Conservation (phyloP, 2,797 vertebrate genomes). For the Vireo griseus region DNA sequence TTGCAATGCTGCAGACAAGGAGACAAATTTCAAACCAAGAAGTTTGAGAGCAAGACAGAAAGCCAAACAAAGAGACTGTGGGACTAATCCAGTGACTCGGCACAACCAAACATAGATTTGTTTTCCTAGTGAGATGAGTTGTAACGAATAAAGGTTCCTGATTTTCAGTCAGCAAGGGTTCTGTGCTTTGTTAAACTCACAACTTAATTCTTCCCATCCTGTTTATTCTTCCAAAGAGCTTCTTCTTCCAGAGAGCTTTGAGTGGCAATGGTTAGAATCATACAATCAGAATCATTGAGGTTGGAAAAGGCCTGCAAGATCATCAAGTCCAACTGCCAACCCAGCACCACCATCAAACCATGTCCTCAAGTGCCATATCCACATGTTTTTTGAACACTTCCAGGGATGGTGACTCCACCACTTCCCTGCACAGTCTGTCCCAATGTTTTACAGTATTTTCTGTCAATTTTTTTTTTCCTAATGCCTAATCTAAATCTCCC, state of each 20-base stretch:
- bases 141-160: conserved; percentile 38
- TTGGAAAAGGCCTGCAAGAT: neutral
- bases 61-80: neutral
- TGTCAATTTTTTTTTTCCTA: neutral
- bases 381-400: neutral
- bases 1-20: neutral
- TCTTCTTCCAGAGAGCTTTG: neutral
- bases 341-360: neutral
- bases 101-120: neutral
- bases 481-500: neutral
- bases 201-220: neutral
- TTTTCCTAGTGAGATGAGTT: conserved; percentile 23
- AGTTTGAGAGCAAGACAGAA: neutral
- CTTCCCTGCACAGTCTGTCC: neutral
- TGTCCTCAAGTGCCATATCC: neutral
- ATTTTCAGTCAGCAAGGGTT: neutral
- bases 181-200: neutral
- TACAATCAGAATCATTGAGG: neutral
- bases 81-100: neutral
- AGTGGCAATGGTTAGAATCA: neutral
- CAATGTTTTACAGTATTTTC: neutral
- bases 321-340: neutral
- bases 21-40: neutral
- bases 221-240: neutral
- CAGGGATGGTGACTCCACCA: neutral